phyloP scores from a whole-genome alignment of 1,140 invertebrate species.

The Aphis craccivora region DNA sequence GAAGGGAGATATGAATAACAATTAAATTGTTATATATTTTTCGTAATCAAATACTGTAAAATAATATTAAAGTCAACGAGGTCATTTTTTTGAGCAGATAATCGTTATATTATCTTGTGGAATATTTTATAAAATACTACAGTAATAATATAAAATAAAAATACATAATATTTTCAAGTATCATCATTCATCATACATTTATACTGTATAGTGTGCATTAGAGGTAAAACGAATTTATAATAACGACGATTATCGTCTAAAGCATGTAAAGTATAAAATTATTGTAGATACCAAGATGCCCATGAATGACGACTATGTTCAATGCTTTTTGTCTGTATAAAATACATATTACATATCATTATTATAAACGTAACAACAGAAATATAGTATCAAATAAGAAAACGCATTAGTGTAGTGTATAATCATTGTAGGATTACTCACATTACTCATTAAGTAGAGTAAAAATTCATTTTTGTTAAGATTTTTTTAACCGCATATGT shows the following conservation, averaged over 20 bases:
- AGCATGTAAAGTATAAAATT: neutral
- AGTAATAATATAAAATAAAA: neutral
- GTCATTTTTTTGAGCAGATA: neutral
- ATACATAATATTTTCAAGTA: neutral
- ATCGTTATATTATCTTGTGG: neutral
- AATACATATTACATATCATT: neutral
- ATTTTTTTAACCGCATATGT: slow-evolving; percentile 4
- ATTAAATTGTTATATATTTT: neutral
- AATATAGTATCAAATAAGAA: neutral
- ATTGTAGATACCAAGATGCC: neutral
- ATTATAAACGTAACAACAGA: slow-evolving; percentile 10
- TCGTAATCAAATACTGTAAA: neutral
- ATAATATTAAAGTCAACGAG: neutral
- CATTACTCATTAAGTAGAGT: slow-evolving; percentile 11
- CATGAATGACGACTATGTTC: neutral
- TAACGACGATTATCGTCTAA: slow-evolving; percentile 3
- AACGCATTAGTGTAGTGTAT: neutral
- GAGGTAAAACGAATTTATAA: slow-evolving; percentile 12
- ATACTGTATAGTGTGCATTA: neutral
- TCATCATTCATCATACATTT: neutral
- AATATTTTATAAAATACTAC: neutral
- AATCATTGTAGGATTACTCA: neutral
- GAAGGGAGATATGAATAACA: neutral
- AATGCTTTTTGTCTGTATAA: neutral
- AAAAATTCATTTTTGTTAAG: slow-evolving; percentile 16